Conservation (phyloP, 2,113 vertebrate genomes). For the Callipepla squamata region DNA sequence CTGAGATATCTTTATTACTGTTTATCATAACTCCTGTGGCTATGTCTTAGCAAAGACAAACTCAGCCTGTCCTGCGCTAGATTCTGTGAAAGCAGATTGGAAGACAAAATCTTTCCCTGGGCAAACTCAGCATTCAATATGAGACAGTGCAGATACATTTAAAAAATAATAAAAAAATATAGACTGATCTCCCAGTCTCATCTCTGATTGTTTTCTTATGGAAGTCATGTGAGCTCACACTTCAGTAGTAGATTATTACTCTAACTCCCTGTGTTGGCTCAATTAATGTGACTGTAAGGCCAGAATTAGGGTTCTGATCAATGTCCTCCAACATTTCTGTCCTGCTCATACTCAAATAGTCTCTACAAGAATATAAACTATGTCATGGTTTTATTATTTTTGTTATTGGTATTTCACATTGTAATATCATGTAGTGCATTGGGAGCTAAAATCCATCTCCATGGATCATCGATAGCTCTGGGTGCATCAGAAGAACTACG, state of each 20-base stretch:
- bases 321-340: not conserved
- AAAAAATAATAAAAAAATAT: not conserved
- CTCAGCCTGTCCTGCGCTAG: not conserved
- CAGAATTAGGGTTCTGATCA: not conserved
- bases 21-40: not conserved
- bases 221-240: not conserved
- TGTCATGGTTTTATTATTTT: no score
- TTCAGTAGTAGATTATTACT: not conserved
- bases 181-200: not conserved
- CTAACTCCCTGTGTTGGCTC: not conserved
- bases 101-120: not conserved
- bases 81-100: not conserved
- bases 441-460: no score
- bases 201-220: not conserved
- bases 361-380: not conserved
- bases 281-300: not conserved
- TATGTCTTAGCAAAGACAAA: not conserved
- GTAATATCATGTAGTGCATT: no score
- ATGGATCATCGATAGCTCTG: no score
- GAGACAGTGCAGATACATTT: not conserved
- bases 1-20: not conserved
- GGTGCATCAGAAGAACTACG: no score
- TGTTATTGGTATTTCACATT: no score
- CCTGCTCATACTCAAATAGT: not conserved
- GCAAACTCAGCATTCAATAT: conserved; percentile 10